Evolutionary conservation across 2,113 vertebrate genomes (phyloP).

Genomic region (Pangasianodon hypophthalmus): DNA sequence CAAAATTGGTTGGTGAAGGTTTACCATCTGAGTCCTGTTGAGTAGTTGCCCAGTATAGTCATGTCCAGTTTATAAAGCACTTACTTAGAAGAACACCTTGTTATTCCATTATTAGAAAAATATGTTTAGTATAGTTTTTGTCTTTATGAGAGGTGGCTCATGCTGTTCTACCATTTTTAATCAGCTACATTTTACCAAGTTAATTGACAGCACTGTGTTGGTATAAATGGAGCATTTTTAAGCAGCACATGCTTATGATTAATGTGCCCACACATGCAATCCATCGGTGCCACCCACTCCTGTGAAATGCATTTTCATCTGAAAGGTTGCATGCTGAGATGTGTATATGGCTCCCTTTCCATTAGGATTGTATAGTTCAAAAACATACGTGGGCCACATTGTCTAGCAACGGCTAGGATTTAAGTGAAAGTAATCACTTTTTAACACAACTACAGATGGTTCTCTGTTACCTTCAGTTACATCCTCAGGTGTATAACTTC

Average conservation of each 20-base stretch:
- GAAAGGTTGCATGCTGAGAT: constrained; percentile 36
- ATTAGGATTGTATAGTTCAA: constrained; percentile 41
- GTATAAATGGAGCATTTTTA: constrained; percentile 37
- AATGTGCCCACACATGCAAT: constrained; percentile 47
- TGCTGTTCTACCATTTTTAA: constrained; percentile 24
- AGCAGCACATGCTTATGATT: constrained; percentile 54
- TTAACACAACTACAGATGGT: constrained; percentile 30
- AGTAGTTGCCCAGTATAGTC: background rate
- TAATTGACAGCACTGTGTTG: background rate
- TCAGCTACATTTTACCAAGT: background rate
- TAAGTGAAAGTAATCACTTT: constrained; percentile 44
- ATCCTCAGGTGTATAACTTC: constrained; percentile 30
- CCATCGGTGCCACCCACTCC: constrained; percentile 39
- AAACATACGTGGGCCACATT: constrained; percentile 44
- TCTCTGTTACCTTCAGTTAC: constrained; percentile 34
- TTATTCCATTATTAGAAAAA: background rate
- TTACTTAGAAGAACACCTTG: background rate
- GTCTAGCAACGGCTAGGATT: constrained; percentile 15
- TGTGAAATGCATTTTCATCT: constrained; percentile 43
- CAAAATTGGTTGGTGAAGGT: background rate
- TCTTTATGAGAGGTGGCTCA: constrained; percentile 23
- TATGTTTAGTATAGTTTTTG: background rate
- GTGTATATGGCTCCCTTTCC: constrained; percentile 41
- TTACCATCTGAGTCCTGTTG: background rate
- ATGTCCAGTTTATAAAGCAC: background rate